Evolutionary conservation across 2,113 vertebrate genomes (phyloP).

Genomic region (Cyanocitta stelleri): DNA sequence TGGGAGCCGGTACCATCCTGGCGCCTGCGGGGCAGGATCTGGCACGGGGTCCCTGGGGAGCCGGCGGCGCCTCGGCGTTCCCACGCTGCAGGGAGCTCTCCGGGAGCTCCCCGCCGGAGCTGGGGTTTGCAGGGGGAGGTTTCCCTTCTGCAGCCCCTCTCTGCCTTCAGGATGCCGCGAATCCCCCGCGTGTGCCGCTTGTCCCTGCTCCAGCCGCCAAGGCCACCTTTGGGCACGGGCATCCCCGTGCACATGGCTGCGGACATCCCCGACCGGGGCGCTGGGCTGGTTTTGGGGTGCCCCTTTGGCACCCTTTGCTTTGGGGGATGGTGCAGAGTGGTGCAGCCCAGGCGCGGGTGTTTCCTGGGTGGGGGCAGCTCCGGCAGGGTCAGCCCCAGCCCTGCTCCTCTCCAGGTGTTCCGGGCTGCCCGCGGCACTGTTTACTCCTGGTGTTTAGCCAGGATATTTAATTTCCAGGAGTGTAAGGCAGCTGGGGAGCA

Average conservation of each 20-base stretch:
- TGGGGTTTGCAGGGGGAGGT: neutral
- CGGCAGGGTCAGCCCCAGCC: neutral
- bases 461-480: neutral
- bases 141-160: neutral
- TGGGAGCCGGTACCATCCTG: neutral
- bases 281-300: neutral
- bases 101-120: neutral
- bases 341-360: neutral
- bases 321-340: neutral
- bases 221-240: neutral
- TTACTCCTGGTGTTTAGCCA: neutral
- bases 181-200: neutral
- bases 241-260: neutral
- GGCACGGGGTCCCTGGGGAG: neutral
- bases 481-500: slow-evolving; percentile 1
- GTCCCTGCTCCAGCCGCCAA: fast-evolving
- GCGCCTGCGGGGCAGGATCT: neutral
- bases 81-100: neutral
- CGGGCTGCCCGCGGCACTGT: neutral
- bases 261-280: fast-evolving
- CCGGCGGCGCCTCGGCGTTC: neutral
- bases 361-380: neutral
- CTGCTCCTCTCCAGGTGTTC: neutral
- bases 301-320: neutral
- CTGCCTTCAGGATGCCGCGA: neutral